Evolutionary conservation across 2,797 vertebrate species (phyloP).

Genomic region (Naso thynnoides): DNA sequence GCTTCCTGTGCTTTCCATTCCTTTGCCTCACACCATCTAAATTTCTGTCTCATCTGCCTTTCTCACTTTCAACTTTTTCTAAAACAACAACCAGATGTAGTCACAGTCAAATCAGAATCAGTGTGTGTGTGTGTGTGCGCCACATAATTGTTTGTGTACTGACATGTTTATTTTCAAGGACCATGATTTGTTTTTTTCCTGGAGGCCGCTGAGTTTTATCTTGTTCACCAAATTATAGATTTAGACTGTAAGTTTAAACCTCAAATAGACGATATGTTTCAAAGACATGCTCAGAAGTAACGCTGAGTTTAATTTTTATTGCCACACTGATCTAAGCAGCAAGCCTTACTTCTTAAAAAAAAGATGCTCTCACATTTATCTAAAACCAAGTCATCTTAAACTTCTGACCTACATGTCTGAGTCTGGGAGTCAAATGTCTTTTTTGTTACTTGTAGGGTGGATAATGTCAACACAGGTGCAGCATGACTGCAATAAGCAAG

Average conservation of each 20-base stretch:
- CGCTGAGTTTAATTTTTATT: background rate
- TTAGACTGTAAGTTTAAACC: background rate
- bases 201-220: background rate
- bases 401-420: slow-evolving; percentile 6
- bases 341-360: background rate
- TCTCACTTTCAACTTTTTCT: slow-evolving; percentile 25
- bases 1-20: slow-evolving; percentile 13
- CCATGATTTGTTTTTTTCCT: slow-evolving; percentile 5
- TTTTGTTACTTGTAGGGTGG: background rate
- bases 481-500: slow-evolving; percentile 22
- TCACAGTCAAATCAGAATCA: slow-evolving; percentile 23
- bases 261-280: slow-evolving; percentile 4
- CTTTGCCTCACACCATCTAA: slow-evolving; percentile 25
- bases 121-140: slow-evolving; percentile 11
- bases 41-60: slow-evolving; percentile 24
- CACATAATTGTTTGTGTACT: background rate
- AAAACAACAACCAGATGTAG: slow-evolving; percentile 33
- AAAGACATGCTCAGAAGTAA: background rate
- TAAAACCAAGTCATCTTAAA: slow-evolving; percentile 3
- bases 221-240: background rate
- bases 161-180: slow-evolving; percentile 26
- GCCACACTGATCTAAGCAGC: background rate
- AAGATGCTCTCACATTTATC: background rate
- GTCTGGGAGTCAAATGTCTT: background rate
- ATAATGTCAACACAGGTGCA: slow-evolving; percentile 57